Evolutionary conservation across 2,797 vertebrate species (phyloP).

Genomic region (Chelon labrosus): DNA sequence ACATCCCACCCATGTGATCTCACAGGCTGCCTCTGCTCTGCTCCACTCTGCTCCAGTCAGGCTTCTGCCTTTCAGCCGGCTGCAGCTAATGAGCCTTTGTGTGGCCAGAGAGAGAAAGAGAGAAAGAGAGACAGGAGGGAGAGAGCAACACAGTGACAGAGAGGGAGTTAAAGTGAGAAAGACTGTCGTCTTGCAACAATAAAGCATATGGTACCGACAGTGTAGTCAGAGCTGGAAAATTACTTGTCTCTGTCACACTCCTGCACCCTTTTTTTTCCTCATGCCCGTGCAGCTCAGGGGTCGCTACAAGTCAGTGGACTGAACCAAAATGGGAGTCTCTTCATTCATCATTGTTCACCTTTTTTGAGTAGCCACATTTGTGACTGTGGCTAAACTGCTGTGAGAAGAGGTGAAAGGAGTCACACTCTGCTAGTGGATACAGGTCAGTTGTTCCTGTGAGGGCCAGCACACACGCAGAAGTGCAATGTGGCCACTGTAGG

Average conservation of each 20-base stretch:
- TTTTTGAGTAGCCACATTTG: conserved; percentile 74
- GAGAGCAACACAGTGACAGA: conserved; percentile 55
- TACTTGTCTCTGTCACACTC: conserved; percentile 71
- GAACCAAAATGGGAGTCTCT: conserved; percentile 83
- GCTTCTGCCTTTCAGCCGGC: conserved; percentile 91
- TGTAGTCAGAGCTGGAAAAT: conserved; percentile 89
- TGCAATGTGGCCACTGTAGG: conserved; percentile 56
- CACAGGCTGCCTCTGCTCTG: conserved; percentile 87
- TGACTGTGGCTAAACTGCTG: conserved; percentile 60
- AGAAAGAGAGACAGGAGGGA: conserved; percentile 36
- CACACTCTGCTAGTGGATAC: conserved; percentile 87
- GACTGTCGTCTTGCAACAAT: conserved; percentile 91
- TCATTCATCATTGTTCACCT: conserved; percentile 79
- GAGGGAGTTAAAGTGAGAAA: conserved; percentile 78
- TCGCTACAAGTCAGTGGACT: conserved; percentile 76
- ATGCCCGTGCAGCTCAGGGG: conserved; percentile 67
- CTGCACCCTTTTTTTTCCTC: conserved; percentile 58
- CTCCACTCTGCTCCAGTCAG: conserved; percentile 86
- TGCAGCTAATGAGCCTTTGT: conserved; percentile 99
- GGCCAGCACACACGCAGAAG: conserved; percentile 40
- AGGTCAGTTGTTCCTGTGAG: conserved; percentile 89
- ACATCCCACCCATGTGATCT: conserved; percentile 97
- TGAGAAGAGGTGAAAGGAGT: conserved; percentile 85
- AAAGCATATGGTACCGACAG: conserved; percentile 92
- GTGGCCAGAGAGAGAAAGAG: conserved; percentile 75